Evolutionary conservation across 2,797 vertebrate species (phyloP).

Genomic region (Melanotaenia pygmaea): DNA sequence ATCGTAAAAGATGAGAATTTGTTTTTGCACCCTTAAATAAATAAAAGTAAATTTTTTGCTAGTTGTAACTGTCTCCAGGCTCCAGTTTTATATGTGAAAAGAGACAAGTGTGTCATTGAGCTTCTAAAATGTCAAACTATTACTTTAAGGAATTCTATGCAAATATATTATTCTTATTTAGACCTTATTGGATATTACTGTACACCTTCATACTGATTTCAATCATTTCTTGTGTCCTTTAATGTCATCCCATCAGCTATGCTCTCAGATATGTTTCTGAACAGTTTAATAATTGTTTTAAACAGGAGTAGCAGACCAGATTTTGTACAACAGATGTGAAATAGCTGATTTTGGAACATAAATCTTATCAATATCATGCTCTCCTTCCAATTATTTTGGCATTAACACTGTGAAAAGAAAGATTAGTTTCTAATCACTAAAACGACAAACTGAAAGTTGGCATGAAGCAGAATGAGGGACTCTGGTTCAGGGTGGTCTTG

Average conservation of each 20-base stretch:
- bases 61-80: neutral
- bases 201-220: too few relatives aligned
- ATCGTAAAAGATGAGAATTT: neutral
- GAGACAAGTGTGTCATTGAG: neutral
- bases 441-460: slow-evolving; percentile 2
- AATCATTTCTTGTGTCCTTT: neutral
- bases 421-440: slow-evolving; percentile 13
- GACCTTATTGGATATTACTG: too few relatives aligned
- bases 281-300: neutral
- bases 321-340: neutral
- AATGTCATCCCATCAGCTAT: neutral
- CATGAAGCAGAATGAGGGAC: too few relatives aligned
- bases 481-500: too few relatives aligned
- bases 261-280: neutral
- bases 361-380: neutral
- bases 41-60: neutral
- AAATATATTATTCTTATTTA: too few relatives aligned
- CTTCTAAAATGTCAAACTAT: neutral
- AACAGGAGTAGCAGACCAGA: neutral
- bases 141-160: too few relatives aligned
- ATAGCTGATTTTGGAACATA: too few relatives aligned
- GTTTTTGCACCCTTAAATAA: neutral
- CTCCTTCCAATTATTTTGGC: neutral
- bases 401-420: neutral
- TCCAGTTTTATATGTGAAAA: neutral